Evolutionary conservation across 2,888 invertebrate genomes (phyloP).

Genomic region (Diploptera punctata): DNA sequence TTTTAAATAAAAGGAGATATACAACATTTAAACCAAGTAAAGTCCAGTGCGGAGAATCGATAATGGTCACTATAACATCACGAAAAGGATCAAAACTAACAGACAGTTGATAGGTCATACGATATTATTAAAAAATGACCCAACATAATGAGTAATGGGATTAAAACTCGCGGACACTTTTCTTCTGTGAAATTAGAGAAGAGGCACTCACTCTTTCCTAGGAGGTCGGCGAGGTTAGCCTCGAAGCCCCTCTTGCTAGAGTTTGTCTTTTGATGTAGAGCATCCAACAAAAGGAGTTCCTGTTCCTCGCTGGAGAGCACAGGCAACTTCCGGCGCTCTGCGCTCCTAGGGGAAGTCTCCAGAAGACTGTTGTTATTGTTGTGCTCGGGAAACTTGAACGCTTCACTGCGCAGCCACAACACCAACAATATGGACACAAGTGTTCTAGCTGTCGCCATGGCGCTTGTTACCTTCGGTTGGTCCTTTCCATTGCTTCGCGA

Average conservation of each 20-base stretch:
- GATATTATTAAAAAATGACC: too few species aligned
- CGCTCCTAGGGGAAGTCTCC: not conserved
- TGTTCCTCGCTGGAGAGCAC: conserved; percentile 27
- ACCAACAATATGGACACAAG: not conserved
- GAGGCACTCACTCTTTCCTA: conserved; percentile 40
- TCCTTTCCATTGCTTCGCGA: not conserved
- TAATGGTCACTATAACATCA: too few species aligned
- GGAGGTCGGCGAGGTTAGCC: conserved; percentile 37
- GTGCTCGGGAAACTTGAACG: not conserved
- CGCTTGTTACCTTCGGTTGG: not conserved
- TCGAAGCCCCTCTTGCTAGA: conserved; percentile 38
- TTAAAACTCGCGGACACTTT: too few species aligned
- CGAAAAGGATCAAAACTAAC: too few species aligned
- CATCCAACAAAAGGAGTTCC: conserved; percentile 30
- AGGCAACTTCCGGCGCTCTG: not conserved
- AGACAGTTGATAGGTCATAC: too few species aligned
- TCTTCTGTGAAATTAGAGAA: too few species aligned
- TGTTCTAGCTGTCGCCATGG: not conserved
- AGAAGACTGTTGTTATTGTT: not conserved
- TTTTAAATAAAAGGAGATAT: too few species aligned
- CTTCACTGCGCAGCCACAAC: not conserved
- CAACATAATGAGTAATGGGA: too few species aligned
- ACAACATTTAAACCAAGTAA: too few species aligned
- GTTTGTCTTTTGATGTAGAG: conserved; percentile 31
- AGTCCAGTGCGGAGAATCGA: too few species aligned